Evolutionary conservation across 2,888 invertebrate species (phyloP), one percentile per base, ranked within the genome.

Genomic region (Drosophila quasianomalipes): DNA sequence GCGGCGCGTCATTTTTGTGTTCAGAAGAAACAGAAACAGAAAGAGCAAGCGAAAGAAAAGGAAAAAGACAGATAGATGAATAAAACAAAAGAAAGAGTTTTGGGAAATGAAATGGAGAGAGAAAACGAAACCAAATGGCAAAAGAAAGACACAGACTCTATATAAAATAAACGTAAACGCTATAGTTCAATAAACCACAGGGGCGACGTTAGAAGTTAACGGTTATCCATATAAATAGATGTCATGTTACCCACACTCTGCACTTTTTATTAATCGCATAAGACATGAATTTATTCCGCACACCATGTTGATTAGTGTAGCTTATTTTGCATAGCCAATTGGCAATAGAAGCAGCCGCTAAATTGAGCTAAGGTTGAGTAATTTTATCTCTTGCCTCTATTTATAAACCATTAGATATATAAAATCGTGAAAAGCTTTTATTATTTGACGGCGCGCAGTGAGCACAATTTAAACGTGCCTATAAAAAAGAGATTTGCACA

Each of bases 401-500:
- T 74, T 78, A 58, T 79, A 74, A 49, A 58, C 55, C 82, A 64
- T 68, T 79, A 64, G 62, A 65, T 61, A 74, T 53, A 69, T 44
- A 64, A 60, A 65, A 64, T 66, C 26, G 65, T 67, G 44, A 55
- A 68, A 31, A 69, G 52, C 53, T 68, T 79, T 69, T 68, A 75
- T 86, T 81, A 62, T 68, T 52, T 66, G 47, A 41, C 35, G 66
- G 55, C 44, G 55, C 59, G 59, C 77, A 59, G 57, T 37, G 57
- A 44, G 67, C 71, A 67, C 70, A 79, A 85, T 83, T 85, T 83
- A 62, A 89, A 76, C 71, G 77, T 80, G 71, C 60, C 69, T 74
- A 82, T 83, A 88, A 90, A 90, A 85, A 83, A 66, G 63, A 81
- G 85, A 90, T 90, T 85, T 85, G 83, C 89, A 79, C 83, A 85